Evolutionary conservation across 2,888 invertebrate genomes (phyloP).

Genomic region (Aspidiotus destructor): DNA sequence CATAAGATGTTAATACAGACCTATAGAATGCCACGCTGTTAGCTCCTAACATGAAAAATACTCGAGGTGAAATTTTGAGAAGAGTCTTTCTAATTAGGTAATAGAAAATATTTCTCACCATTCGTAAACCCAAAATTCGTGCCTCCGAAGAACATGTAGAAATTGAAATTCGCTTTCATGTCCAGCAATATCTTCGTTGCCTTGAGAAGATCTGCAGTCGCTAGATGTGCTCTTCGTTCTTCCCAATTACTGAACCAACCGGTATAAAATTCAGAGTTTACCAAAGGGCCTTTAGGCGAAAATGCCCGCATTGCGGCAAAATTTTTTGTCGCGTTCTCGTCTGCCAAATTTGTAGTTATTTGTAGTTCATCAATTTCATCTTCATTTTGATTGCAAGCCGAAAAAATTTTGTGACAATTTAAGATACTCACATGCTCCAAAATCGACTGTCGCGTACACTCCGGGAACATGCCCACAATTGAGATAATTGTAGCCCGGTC

Average conservation of each 20-base stretch:
- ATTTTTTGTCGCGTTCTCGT: neutral
- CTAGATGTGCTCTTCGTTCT: too few relatives aligned
- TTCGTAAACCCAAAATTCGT: conserved; percentile 66
- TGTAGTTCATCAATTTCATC: too few relatives aligned
- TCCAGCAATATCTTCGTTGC: conserved; percentile 49
- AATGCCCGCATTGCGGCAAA: neutral
- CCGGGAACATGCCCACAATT: conserved; percentile 59
- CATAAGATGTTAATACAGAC: conserved; percentile 59
- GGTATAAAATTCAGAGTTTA: conserved; percentile 85
- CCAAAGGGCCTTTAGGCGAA: conserved; percentile 57
- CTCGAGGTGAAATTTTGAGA: too few relatives aligned
- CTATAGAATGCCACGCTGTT: too few relatives aligned
- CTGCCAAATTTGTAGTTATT: neutral
- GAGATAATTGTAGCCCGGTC: conserved; percentile 47
- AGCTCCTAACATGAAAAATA: too few relatives aligned
- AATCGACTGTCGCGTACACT: conserved; percentile 68
- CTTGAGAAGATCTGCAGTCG: too few relatives aligned
- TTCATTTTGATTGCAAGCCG: neutral
- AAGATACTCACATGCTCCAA: conserved; percentile 47
- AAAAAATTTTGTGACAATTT: neutral
- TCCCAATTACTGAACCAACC: conserved; percentile 92
- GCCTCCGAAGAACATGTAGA: conserved; percentile 89
- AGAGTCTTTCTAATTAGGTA: too few relatives aligned
- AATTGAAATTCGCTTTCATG: conserved; percentile 57
- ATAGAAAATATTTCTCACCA: conserved; percentile 36